Conservation (phyloP, 2,888 invertebrate genomes). For the Lepidonotus clava region DNA sequence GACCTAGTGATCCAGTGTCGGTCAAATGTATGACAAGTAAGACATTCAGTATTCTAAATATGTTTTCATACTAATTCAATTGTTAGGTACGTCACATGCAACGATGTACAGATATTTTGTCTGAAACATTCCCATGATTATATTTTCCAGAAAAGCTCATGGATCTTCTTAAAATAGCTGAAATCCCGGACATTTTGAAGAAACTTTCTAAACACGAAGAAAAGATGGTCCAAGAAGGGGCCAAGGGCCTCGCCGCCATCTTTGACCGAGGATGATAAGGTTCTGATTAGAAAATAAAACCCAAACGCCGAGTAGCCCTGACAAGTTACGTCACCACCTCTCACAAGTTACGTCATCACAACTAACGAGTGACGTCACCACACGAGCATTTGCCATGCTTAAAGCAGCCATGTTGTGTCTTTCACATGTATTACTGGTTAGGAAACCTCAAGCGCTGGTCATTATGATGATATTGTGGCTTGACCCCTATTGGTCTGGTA, state of each 20-base stretch:
- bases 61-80: no score
- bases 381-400: constrained; percentile 4
- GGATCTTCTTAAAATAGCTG: constrained; percentile 70
- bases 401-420: constrained; percentile 32
- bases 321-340: constrained; percentile 12
- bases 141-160: constrained; percentile 70
- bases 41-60: no score
- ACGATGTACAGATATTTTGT: no score
- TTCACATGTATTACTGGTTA: no score
- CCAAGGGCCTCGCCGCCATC: constrained; percentile 66
- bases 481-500: no score
- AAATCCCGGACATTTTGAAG: constrained; percentile 69
- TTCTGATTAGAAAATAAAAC: not conserved
- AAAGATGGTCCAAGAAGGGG: constrained; percentile 70
- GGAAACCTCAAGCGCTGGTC: no score
- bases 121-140: no score
- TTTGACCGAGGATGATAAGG: constrained; percentile 65
- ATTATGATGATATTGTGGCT: no score
- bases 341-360: constrained; percentile 15
- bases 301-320: not conserved
- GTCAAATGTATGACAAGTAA: no score
- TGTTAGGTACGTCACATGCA: no score
- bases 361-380: no score
- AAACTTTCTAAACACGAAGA: constrained; percentile 69
- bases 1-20: no score